These are phyloP conservation scores for Fregetta grallaria DNA, from an alignment of 2,113 vertebrate genomes.

Conservation along the genomic window DNA sequence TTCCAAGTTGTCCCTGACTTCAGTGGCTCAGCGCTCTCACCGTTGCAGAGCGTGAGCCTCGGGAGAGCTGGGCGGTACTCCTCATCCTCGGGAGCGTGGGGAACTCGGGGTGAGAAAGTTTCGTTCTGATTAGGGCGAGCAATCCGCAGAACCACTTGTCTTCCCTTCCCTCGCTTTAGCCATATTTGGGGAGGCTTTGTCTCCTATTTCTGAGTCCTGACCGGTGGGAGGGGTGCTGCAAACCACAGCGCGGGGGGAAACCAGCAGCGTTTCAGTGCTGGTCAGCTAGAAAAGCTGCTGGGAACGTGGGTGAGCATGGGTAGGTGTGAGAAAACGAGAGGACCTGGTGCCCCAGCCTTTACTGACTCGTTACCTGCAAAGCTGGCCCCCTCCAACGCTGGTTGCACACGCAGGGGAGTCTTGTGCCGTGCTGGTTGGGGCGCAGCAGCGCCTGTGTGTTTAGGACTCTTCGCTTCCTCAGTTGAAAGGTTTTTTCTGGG, in stretches of 20 bases:
- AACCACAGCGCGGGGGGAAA: neutral
- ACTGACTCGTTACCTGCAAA: accelerated
- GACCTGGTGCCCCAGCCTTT: neutral
- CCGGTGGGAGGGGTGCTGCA: neutral
- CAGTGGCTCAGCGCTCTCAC: accelerated
- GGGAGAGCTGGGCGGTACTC: accelerated
- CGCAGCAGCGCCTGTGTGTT: accelerated
- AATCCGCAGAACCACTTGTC: accelerated
- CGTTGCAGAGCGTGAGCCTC: accelerated
- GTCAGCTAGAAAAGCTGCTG: neutral
- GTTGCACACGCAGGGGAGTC: accelerated
- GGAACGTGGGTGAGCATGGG: accelerated
- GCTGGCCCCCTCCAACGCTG: neutral
- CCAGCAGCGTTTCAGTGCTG: accelerated
- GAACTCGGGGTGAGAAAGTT: neutral
- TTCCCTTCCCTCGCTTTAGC: neutral
- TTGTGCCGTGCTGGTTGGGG: neutral
- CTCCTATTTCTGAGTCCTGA: accelerated
- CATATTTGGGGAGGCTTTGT: neutral
- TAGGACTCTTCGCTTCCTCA: neutral
- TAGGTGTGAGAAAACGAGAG: neutral
- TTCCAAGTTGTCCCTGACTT: neutral
- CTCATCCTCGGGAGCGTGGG: accelerated
- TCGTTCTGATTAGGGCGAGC: accelerated
- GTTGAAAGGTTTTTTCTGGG: neutral